A percentile compares a stretch with the other conserved stretches of the same genome.
phyloP scores from a whole-genome alignment of 2,888 invertebrate genomes.

The Ceraclea dissimilis region DNA sequence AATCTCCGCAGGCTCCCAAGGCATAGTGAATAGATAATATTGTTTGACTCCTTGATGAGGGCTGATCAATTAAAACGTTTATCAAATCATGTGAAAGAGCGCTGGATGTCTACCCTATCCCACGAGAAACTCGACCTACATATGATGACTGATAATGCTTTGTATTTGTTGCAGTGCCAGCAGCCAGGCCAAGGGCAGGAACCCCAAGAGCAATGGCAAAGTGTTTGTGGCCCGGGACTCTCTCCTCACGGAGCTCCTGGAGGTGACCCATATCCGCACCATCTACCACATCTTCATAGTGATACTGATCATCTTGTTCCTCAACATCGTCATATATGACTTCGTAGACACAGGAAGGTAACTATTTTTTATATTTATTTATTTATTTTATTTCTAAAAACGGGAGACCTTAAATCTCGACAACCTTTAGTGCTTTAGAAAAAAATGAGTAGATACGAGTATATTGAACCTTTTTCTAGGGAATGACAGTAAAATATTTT shows the following conservation, averaged over 20 bases:
- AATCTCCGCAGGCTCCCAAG: no score
- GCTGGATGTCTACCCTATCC: no score
- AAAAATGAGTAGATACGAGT: not conserved
- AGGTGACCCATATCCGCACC: slow-evolving; percentile 70
- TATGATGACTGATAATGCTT: no score
- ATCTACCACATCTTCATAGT: slow-evolving; percentile 81
- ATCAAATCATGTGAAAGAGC: no score
- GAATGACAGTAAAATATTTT: no score
- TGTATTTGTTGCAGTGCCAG: not conserved
- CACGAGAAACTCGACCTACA: no score
- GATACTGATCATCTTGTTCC: slow-evolving; percentile 62
- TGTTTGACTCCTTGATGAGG: no score
- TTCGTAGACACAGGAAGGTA: slow-evolving; percentile 68
- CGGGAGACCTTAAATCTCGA: no score
- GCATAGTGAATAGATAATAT: no score
- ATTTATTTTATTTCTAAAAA: no score
- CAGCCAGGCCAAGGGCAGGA: not conserved
- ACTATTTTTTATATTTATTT: no score
- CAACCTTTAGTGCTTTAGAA: not conserved
- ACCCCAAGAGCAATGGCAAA: slow-evolving; percentile 38
- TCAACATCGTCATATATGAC: slow-evolving; percentile 67
- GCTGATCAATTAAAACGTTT: no score
- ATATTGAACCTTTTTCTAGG: not conserved
- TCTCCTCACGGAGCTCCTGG: slow-evolving; percentile 69
- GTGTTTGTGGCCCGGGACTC: slow-evolving; percentile 68